Base-by-base conservation (phyloP, 2,888 invertebrate species). In the Pandemis cinnamomeana region DNA sequence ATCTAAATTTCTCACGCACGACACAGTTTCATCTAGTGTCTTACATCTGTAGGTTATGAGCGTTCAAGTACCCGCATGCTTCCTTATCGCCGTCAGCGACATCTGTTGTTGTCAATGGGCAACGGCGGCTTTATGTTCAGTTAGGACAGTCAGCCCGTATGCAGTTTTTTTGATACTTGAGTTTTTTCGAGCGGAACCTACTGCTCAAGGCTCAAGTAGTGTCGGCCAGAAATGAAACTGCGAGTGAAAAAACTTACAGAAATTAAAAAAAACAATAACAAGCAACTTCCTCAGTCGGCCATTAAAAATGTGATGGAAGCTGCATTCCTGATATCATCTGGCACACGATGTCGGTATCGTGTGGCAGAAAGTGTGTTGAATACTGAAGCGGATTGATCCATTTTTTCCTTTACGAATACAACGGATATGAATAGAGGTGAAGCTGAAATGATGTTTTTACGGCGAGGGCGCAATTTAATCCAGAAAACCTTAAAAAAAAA, bases 81-180 rank as follows among this genome's bases (percentile, higher is more conserved):
- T 67, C 58, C 70, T 74, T 74, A 74, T 74, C 73, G 8, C 41
- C 15, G 10, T 27, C 13, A 69, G 42, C 60, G 73, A 60, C 73
- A 74, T 74, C 73, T 74, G 73, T 67, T 44, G 44, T 5, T 8
- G 66, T 46, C 70, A 61, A 61, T 69, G 60, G 66, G 70, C 44
- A 70, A 69, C 27, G 20, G 20, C 46, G 48, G 7, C 48, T 51
- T 71, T 61, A 46, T 7, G 53, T 44, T n/a, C 58, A 71, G 36
- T 64, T 64, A 36, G 27, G 58, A 66, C 69, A 69, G 64, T 69
- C 27, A 42, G 69, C 69, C 69, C 68, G 69, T 72, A 73, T 73
- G 58, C 41, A n/a, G 27, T 48, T 53, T 67, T 64, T 44, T 44
- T 58, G 46, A 66, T 58, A 36, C 71, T 71, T 46, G 63, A 71